Evolutionary conservation across 2,888 invertebrate species (phyloP).

Genomic region (Drosophila dives): DNA sequence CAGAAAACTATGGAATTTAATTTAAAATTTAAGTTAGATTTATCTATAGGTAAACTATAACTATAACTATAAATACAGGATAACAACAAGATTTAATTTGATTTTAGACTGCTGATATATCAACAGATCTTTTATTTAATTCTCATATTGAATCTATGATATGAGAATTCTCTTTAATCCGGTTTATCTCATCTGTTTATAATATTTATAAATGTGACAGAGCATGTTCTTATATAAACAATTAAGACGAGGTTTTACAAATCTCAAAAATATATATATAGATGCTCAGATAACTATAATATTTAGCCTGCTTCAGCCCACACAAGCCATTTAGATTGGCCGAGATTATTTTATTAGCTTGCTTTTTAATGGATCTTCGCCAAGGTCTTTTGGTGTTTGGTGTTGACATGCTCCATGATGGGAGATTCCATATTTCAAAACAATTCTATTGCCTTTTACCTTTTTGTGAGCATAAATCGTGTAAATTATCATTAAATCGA

Average conservation of each 20-base stretch:
- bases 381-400: slow-evolving; percentile 32
- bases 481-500: slow-evolving; percentile 51
- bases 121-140: not conserved
- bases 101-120: not conserved
- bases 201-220: too few relatives aligned
- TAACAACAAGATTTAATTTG: not conserved
- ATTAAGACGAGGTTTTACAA: too few relatives aligned
- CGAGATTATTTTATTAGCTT: slow-evolving; percentile 42
- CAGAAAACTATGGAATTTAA: not conserved
- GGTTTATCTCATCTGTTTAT: too few relatives aligned
- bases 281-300: slow-evolving; percentile 24
- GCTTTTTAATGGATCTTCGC: slow-evolving; percentile 24
- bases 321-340: slow-evolving; percentile 22
- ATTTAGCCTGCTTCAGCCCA: slow-evolving; percentile 38
- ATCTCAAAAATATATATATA: too few relatives aligned
- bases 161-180: too few relatives aligned
- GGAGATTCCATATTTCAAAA: slow-evolving; percentile 34
- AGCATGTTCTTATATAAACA: too few relatives aligned
- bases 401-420: slow-evolving; percentile 26
- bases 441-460: slow-evolving; percentile 24
- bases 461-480: slow-evolving; percentile 54
- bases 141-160: not conserved
- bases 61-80: not conserved
- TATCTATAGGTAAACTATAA: not conserved
- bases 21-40: not conserved